These are phyloP conservation scores for Nannoperca obscura DNA, from an alignment of 2,797 vertebrate genomes.

Conservation along the genomic window DNA sequence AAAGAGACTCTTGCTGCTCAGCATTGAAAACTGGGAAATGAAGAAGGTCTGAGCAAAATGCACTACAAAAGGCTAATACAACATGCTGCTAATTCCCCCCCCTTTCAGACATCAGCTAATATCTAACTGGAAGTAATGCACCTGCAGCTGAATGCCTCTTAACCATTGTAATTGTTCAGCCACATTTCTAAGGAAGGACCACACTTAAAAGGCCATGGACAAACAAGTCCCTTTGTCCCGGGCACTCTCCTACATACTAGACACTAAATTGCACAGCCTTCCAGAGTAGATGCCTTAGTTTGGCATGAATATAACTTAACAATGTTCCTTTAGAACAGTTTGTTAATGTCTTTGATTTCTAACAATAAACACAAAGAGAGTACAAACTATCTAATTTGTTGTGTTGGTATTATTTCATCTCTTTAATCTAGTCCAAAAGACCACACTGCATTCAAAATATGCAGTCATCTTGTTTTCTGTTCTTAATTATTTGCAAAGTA, in stretches of 20 bases:
- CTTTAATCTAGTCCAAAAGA: slow-evolving; percentile 39
- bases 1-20: slow-evolving; percentile 97
- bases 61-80: slow-evolving; percentile 99
- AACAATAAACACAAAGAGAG: slow-evolving; percentile 75
- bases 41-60: slow-evolving; percentile 99
- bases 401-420: slow-evolving; percentile 66
- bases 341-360: slow-evolving; percentile 81
- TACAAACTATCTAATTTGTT: slow-evolving; percentile 81
- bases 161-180: slow-evolving; percentile 91
- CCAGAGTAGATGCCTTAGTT: slow-evolving; percentile 85
- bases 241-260: slow-evolving; percentile 86
- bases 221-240: slow-evolving; percentile 92
- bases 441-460: not conserved
- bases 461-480: slow-evolving; percentile 2
- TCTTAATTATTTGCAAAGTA: slow-evolving; percentile 7
- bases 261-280: slow-evolving; percentile 90
- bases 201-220: slow-evolving; percentile 89
- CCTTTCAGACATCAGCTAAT: slow-evolving; percentile 96
- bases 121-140: slow-evolving; percentile 98
- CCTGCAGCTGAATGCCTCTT: slow-evolving; percentile 99
- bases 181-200: slow-evolving; percentile 90
- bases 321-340: slow-evolving; percentile 83
- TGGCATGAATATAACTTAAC: slow-evolving; percentile 86
- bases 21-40: slow-evolving; percentile 99
- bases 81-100: slow-evolving; percentile 97